Evolutionary conservation across 2,797 vertebrate genomes (phyloP).

Genomic region (Paedocypris micromegethes): DNA sequence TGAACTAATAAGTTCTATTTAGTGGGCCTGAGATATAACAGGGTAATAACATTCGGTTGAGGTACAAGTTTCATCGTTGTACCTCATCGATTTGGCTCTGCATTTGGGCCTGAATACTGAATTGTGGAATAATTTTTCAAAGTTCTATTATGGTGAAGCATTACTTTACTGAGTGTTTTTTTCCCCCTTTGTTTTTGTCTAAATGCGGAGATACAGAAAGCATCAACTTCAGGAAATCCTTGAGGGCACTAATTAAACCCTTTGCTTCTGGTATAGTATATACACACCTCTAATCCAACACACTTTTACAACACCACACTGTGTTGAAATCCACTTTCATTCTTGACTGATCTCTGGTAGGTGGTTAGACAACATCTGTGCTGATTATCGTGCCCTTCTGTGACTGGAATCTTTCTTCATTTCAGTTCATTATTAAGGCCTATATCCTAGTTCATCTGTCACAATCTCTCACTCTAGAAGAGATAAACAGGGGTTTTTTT

Average conservation of each 20-base stretch:
- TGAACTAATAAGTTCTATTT: too few relatives aligned
- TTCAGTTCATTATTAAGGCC: conserved; percentile 14
- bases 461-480: conserved; percentile 4
- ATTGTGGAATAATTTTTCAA: too few relatives aligned
- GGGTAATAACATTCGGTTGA: too few relatives aligned
- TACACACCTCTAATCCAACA: conserved; percentile 12
- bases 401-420: neutral
- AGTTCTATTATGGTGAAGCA: too few relatives aligned
- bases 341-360: neutral
- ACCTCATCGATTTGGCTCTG: too few relatives aligned
- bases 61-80: too few relatives aligned
- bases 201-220: neutral
- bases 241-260: conserved; percentile 24
- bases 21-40: too few relatives aligned
- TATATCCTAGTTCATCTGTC: neutral
- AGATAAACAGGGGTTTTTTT: conserved; percentile 8
- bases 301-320: conserved; percentile 14
- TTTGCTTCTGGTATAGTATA: conserved; percentile 17
- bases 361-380: conserved; percentile 11
- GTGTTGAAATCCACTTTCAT: conserved; percentile 13
- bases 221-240: conserved; percentile 3
- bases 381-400: neutral
- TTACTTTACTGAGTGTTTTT: neutral
- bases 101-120: too few relatives aligned
- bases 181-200: neutral